Evolutionary conservation across 2,797 vertebrate species (phyloP).

Genomic region (Helicolenus hilgendorfi): DNA sequence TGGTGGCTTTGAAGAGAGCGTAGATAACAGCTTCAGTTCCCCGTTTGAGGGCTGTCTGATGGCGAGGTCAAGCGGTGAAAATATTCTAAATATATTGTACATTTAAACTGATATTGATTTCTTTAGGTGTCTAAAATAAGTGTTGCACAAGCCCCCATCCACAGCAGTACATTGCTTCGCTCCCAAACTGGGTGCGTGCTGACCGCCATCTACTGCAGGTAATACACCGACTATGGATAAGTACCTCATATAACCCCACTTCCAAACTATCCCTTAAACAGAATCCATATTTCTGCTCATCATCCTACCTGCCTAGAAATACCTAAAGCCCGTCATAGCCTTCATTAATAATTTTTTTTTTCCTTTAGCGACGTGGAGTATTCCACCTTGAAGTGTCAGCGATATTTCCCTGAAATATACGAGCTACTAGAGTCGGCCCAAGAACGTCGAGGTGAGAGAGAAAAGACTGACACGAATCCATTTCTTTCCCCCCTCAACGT

Average conservation of each 20-base stretch:
- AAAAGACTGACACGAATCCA: constrained; percentile 7
- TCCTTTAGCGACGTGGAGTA: constrained; percentile 22
- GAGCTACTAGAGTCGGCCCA: constrained; percentile 18
- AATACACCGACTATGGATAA: not conserved
- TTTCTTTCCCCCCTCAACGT: not conserved
- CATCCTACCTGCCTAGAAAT: not conserved
- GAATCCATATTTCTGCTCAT: constrained; percentile 10
- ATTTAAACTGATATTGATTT: not conserved
- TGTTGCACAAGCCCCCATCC: not conserved
- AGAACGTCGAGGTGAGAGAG: not conserved
- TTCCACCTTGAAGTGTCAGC: constrained; percentile 69
- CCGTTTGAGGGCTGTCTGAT: no score
- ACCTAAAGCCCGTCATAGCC: constrained; percentile 22
- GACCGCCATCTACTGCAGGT: not conserved
- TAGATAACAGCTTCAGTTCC: no score
- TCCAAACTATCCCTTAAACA: not conserved
- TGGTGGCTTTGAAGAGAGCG: no score
- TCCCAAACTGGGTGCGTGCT: not conserved
- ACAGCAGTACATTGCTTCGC: not conserved
- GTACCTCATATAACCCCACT: not conserved
- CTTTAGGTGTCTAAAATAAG: no score
- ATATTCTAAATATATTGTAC: not conserved
- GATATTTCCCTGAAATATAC: constrained; percentile 27
- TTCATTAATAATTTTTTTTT: constrained; percentile 55
- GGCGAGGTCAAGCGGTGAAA: fast-evolving